Evolutionary conservation across 2,113 vertebrate species (phyloP).

Genomic region (Ictalurus furcatus): DNA sequence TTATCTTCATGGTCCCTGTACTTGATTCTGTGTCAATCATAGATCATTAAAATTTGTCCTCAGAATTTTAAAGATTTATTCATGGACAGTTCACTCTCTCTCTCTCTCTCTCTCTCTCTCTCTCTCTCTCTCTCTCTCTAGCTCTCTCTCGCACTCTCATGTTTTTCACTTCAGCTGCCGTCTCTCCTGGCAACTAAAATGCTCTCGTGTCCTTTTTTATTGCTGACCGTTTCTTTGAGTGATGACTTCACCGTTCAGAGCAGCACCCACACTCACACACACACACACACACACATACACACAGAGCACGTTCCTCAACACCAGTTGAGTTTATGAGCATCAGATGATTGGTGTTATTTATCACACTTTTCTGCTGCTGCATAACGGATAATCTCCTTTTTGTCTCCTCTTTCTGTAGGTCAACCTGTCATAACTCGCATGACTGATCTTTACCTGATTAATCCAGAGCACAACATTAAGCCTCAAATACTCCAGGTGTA

Average conservation of each 20-base stretch:
- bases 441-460: background rate
- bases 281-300: background rate
- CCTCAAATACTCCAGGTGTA: background rate
- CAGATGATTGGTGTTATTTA: constrained; percentile 46
- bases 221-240: constrained; percentile 12
- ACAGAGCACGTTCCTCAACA: constrained; percentile 11
- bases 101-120: constrained; percentile 1
- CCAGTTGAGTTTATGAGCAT: constrained; percentile 42
- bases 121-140: constrained; percentile 25
- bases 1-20: too few relatives aligned
- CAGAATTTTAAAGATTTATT: background rate
- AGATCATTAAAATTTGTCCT: background rate
- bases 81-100: background rate
- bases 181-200: constrained; percentile 27
- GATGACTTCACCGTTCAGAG: background rate
- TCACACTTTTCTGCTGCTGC: constrained; percentile 30
- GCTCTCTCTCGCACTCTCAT: too few relatives aligned
- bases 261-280: background rate
- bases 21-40: background rate
- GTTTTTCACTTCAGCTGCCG: constrained; percentile 6
- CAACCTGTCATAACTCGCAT: constrained; percentile 11
- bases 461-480: background rate
- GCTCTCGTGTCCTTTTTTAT: background rate
- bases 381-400: constrained; percentile 6
- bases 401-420: constrained; percentile 13